phyloP scores from a whole-genome alignment of 2,888 invertebrate species.

The Eilema caniola region DNA sequence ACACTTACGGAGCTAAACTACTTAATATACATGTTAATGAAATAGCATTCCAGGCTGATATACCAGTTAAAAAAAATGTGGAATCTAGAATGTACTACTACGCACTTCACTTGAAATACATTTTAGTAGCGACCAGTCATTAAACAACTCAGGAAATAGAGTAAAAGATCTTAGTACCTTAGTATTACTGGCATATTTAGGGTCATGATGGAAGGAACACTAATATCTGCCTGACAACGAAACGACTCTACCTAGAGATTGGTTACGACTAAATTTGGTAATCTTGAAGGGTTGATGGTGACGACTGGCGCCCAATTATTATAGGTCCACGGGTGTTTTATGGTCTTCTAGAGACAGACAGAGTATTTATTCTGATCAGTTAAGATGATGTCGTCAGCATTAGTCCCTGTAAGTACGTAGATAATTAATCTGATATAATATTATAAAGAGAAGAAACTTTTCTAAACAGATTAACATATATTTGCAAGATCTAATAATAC shows the following conservation, averaged over 20 bases:
- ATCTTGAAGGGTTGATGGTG: not conserved
- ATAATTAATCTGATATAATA: not conserved
- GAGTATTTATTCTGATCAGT: not conserved
- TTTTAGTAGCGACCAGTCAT: not conserved
- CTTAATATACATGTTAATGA: conserved; percentile 11
- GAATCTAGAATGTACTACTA: not conserved
- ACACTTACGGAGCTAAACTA: conserved; percentile 15
- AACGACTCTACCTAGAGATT: not conserved
- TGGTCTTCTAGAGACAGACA: not conserved
- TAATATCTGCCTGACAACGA: not conserved
- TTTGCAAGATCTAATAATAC: conserved; percentile 47
- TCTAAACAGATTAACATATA: conserved; percentile 26
- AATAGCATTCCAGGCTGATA: not conserved
- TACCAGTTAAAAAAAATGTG: not conserved
- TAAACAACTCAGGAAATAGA: not conserved
- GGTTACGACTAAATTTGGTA: not conserved
- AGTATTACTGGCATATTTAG: not conserved
- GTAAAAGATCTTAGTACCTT: not conserved
- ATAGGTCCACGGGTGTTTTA: not conserved
- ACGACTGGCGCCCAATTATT: not conserved
- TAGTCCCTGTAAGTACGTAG: not conserved
- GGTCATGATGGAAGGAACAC: not conserved
- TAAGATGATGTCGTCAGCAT: not conserved
- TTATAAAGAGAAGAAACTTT: conserved; percentile 5
- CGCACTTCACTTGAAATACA: not conserved